Evolutionary conservation across 2,888 invertebrate genomes (phyloP).

Genomic region (Pheosia tremula): DNA sequence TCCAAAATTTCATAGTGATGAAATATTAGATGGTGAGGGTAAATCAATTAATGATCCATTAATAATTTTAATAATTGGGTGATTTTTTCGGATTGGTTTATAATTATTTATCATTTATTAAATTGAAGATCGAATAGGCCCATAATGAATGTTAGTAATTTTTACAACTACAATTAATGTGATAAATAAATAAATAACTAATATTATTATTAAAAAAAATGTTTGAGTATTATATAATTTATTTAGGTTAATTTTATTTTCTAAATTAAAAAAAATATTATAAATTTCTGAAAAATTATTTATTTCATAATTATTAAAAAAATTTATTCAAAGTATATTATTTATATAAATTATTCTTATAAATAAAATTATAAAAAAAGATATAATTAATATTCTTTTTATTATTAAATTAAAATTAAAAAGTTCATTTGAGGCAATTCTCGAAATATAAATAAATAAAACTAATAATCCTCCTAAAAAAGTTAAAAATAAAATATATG

Average conservation of each 20-base stretch:
- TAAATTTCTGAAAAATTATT: slow-evolving; percentile 38
- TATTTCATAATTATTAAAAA: slow-evolving; percentile 55
- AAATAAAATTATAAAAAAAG: slow-evolving; percentile 37
- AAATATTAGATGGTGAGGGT: slow-evolving; percentile 86
- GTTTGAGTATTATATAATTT: slow-evolving; percentile 83
- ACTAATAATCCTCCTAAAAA: slow-evolving; percentile 87
- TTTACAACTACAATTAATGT: slow-evolving; percentile 84
- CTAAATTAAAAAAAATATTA: slow-evolving; percentile 54
- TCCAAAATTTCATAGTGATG: slow-evolving; percentile 88
- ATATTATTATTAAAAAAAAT: slow-evolving; percentile 75
- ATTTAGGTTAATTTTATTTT: slow-evolving; percentile 75
- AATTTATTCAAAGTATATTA: slow-evolving; percentile 63
- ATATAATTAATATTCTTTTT: slow-evolving; percentile 41
- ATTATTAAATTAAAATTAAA: slow-evolving; percentile 62
- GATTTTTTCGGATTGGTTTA: slow-evolving; percentile 70
- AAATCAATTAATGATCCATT: slow-evolving; percentile 85
- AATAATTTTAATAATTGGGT: slow-evolving; percentile 83
- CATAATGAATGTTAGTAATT: slow-evolving; percentile 83
- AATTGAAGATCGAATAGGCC: slow-evolving; percentile 74
- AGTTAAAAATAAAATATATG: slow-evolving; percentile 85
- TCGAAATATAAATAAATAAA: slow-evolving; percentile 87
- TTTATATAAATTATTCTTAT: slow-evolving; percentile 45
- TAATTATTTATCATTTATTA: slow-evolving; percentile 68
- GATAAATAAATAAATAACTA: slow-evolving; percentile 86
- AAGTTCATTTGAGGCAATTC: slow-evolving; percentile 86